Evolutionary conservation across 2,113 vertebrate species (phyloP).

Genomic region (Pterocles burchelli): DNA sequence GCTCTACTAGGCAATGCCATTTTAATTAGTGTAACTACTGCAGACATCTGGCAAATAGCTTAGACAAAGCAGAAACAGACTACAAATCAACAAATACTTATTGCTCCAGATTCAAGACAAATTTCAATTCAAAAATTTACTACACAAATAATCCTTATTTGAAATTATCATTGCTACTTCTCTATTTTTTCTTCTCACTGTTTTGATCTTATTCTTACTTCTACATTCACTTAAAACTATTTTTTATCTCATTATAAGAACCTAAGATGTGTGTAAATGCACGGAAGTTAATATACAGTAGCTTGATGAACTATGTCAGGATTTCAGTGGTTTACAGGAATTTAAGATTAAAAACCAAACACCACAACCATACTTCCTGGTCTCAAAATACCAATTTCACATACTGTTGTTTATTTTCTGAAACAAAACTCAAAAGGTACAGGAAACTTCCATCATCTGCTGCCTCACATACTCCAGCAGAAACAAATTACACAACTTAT

Average conservation of each 20-base stretch:
- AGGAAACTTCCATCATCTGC: background rate
- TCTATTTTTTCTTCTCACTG: background rate
- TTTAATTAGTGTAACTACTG: slow-evolving; percentile 69
- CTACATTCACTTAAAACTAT: background rate
- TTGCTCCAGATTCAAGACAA: slow-evolving; percentile 80
- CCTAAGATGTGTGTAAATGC: background rate
- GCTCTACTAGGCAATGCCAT: slow-evolving; percentile 69
- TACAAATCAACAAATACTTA: slow-evolving; percentile 79
- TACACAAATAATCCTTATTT: background rate
- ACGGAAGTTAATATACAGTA: background rate
- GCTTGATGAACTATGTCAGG: background rate
- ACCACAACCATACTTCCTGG: background rate
- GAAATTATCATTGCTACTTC: background rate
- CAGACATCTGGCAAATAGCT: slow-evolving; percentile 75
- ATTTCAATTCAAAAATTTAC: slow-evolving; percentile 27
- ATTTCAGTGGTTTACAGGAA: background rate
- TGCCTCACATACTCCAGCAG: background rate
- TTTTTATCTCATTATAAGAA: background rate
- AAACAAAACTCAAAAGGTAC: background rate
- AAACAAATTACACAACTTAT: slow-evolving; percentile 8
- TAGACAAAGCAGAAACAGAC: slow-evolving; percentile 70
- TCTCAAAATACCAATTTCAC: background rate
- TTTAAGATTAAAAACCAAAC: background rate
- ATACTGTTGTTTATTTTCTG: background rate
- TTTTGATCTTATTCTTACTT: slow-evolving; percentile 33